Evolutionary conservation across 2,888 invertebrate genomes (phyloP).

Genomic region (Hirtodrosophila trivittata): DNA sequence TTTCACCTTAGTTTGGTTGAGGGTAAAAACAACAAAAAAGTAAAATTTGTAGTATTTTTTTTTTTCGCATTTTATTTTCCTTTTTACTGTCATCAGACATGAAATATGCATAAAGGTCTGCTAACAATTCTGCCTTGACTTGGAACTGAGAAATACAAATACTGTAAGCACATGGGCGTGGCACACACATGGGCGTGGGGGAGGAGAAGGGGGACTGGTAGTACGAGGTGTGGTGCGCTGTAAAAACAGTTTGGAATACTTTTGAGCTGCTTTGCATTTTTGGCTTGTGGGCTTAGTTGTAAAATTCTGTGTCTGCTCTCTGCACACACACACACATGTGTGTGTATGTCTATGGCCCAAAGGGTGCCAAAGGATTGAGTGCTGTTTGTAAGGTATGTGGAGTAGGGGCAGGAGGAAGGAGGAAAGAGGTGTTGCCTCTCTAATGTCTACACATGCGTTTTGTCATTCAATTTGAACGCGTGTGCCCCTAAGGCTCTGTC

Average conservation of each 20-base stretch:
- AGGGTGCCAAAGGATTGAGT: constrained; percentile 45
- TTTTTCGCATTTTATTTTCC: constrained; percentile 10
- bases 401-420: neutral
- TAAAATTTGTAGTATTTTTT: neutral
- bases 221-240: constrained; percentile 21
- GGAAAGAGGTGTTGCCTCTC: neutral
- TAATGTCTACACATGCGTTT: constrained; percentile 64
- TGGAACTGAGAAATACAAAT: constrained; percentile 27
- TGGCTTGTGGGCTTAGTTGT: constrained; percentile 65
- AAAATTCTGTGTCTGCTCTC: constrained; percentile 14
- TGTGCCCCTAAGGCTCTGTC: constrained; percentile 24
- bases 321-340: neutral
- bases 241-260: constrained; percentile 71
- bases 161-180: constrained; percentile 29
- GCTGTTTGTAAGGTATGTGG: constrained; percentile 7
- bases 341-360: constrained; percentile 11
- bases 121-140: constrained; percentile 50
- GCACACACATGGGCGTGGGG: constrained; percentile 38
- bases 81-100: constrained; percentile 54
- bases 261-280: constrained; percentile 77
- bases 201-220: neutral
- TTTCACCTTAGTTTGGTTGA: neutral
- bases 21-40: neutral
- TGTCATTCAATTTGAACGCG: constrained; percentile 73
- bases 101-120: constrained; percentile 74